A percentile compares a stretch with the other conserved stretches of the same genome.
These are phyloP conservation scores for Erythrolamprus reginae DNA, from an alignment of 2,113 vertebrate species.

Conservation along the genomic window DNA sequence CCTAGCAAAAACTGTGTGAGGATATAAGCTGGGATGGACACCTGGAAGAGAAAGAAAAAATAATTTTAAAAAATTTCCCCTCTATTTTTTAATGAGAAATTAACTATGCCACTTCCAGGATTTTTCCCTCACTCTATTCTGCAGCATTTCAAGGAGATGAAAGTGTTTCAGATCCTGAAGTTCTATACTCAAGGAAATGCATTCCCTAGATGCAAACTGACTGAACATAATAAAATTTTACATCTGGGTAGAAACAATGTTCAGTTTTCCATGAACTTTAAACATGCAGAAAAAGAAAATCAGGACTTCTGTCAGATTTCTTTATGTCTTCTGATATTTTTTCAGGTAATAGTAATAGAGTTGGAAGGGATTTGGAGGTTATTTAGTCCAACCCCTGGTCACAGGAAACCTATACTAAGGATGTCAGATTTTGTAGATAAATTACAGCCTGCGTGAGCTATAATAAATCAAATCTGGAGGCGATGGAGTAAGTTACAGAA, in stretches of 20 bases:
- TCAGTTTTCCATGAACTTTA: not conserved
- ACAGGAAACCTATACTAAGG: too few species aligned
- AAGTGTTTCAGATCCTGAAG: not conserved
- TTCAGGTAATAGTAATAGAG: not conserved
- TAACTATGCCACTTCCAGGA: not conserved
- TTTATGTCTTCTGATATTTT: not conserved
- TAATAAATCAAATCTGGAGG: too few species aligned
- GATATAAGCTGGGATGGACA: not conserved
- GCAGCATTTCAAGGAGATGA: not conserved
- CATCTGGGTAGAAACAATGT: not conserved
- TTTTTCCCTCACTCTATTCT: not conserved
- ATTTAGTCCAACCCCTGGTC: too few species aligned
- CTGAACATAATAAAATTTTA: not conserved
- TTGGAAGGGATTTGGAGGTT: too few species aligned
- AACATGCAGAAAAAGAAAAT: not conserved
- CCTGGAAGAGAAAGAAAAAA: not conserved
- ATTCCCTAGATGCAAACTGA: not conserved
- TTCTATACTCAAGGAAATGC: not conserved
- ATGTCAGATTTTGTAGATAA: too few species aligned
- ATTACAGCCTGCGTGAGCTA: too few species aligned
- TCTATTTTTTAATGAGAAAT: not conserved
- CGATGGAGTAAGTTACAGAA: too few species aligned
- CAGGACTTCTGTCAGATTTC: not conserved
- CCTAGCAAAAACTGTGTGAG: not conserved
- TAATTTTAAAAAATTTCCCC: not conserved